These are phyloP conservation scores for Coluber constrictor DNA, from an alignment of 2,797 vertebrate species.

Conservation along the genomic window DNA sequence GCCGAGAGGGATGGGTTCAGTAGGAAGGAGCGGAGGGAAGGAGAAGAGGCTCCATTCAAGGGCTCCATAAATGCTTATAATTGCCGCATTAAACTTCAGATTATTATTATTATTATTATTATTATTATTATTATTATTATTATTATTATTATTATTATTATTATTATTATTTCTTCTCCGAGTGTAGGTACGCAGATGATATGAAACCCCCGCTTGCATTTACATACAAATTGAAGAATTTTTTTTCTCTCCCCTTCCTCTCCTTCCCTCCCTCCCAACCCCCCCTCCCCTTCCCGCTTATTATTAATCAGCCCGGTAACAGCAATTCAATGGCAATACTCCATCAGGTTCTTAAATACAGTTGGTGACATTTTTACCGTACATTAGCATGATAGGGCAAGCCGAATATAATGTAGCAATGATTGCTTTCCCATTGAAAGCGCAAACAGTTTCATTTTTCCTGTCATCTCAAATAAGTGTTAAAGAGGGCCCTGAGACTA, in stretches of 20 bases:
- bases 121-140: conserved; percentile 85
- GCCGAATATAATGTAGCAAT: conserved; percentile 99
- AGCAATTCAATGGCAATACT: conserved; percentile 99
- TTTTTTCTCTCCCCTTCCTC: conserved; percentile 45
- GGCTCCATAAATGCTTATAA: conserved; percentile 99
- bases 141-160: background rate
- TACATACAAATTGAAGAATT: conserved; percentile 99
- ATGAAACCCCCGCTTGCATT: conserved; percentile 96
- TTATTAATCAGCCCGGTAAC: conserved; percentile 99
- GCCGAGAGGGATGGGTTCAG: conserved; percentile 36
- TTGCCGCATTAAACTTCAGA: conserved; percentile 99
- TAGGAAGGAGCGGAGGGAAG: background rate
- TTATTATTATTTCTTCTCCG: conserved; percentile 94
- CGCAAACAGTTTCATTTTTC: conserved; percentile 99
- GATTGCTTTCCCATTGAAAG: conserved; percentile 99
- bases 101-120: conserved; percentile 84
- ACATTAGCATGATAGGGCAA: conserved; percentile 99
- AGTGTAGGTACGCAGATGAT: conserved; percentile 98
- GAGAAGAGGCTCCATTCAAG: conserved; percentile 73
- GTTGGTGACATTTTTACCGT: conserved; percentile 99
- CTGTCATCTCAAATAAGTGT: conserved; percentile 99
- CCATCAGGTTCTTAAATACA: conserved; percentile 99
- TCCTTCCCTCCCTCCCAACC: background rate
- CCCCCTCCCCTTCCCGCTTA: conserved; percentile 8
- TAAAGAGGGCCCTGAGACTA: conserved; percentile 99